Percentiles rank a stretch among this genome's conserved stretches.
These are phyloP conservation scores for Drosophila pegasa DNA, from an alignment of 2,888 invertebrate species.

Conservation along the genomic window DNA sequence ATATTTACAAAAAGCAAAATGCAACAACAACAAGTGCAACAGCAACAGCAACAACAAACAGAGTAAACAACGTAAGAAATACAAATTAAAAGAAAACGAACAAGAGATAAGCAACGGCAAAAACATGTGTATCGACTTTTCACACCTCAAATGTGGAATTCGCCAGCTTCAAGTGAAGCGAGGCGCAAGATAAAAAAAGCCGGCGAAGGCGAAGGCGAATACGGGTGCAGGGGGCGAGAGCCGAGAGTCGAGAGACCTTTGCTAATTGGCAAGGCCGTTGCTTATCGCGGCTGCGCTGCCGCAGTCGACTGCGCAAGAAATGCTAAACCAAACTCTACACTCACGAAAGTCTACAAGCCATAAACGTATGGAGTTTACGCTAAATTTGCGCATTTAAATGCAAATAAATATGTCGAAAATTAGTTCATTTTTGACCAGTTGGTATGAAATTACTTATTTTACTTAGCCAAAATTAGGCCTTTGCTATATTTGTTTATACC, in stretches of 20 bases:
- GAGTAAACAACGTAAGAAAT: slow-evolving; percentile 22
- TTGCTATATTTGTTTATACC: background rate
- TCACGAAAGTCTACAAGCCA: slow-evolving; percentile 4
- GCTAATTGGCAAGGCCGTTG: slow-evolving; percentile 74
- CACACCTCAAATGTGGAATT: slow-evolving; percentile 67
- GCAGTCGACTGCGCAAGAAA: slow-evolving; percentile 27
- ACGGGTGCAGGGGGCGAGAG: background rate
- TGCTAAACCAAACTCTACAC: slow-evolving; percentile 45
- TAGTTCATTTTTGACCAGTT: slow-evolving; percentile 1
- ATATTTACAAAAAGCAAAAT: slow-evolving; percentile 57
- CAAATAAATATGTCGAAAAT: background rate
- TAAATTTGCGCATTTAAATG: slow-evolving; percentile 10
- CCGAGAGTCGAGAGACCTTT: background rate
- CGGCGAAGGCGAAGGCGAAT: background rate
- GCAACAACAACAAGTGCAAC: slow-evolving; percentile 21
- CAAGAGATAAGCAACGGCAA: slow-evolving; percentile 7
- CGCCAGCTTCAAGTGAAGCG: slow-evolving; percentile 39
- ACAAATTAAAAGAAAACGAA: slow-evolving; percentile 24
- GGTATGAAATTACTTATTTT: background rate
- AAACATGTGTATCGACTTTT: slow-evolving; percentile 68
- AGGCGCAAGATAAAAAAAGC: slow-evolving; percentile 47
- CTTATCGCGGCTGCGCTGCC: slow-evolving; percentile 49
- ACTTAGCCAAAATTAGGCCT: background rate
- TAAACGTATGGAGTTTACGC: slow-evolving; percentile 9
- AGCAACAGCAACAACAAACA: slow-evolving; percentile 24